Base-by-base conservation (phyloP, 2,797 vertebrate species). In the Champsocephalus esox region DNA sequence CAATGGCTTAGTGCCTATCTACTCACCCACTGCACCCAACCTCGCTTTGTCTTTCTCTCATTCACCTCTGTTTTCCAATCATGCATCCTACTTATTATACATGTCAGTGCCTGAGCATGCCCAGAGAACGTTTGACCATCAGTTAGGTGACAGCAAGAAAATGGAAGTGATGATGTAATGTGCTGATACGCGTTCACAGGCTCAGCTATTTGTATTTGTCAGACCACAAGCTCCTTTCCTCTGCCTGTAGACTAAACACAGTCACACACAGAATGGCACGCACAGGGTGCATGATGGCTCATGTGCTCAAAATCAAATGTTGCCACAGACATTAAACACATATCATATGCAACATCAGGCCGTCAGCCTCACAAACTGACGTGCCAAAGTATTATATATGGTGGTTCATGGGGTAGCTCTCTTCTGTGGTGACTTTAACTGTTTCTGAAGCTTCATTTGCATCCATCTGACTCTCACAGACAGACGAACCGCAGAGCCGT, bases 191-290 rank as follows among this genome's bases (percentile, higher is more conserved):
- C 38, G 5, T 63, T 90, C 63, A 85, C 77, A 55, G 76, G 57
- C 86, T 81, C 14, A 32, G 57, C 79, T 62, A 77, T 89, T 87
- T 45, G 80, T 93, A 87, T 90, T 80, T 87, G 85, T 90, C 84
- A 70, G 73, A 86, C 87, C 84, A 50, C 90, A 74, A 87, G 83
- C 67, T 79, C 71, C 74, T 84, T 89, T 84, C 81, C 81, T 82
- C 82, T 77, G 65, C 70, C 61, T 71, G 79, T 85, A 94, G 91
- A 92, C 89, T 91, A 92, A 93, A 93, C 91, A 93, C 56, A 55
- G 75, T 69, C 16, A 43, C 59, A 59, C 82, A 64, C 57, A 74
- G 80, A 61, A 70, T 67, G 55, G 61, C 74, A 60, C 10, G 38
- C 70, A 60, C 68, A 76, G 66, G 66, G 19, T 72, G 67, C 70